phyloP scores from a whole-genome alignment of 2,113 vertebrate species.

The Callaeas wilsoni region DNA sequence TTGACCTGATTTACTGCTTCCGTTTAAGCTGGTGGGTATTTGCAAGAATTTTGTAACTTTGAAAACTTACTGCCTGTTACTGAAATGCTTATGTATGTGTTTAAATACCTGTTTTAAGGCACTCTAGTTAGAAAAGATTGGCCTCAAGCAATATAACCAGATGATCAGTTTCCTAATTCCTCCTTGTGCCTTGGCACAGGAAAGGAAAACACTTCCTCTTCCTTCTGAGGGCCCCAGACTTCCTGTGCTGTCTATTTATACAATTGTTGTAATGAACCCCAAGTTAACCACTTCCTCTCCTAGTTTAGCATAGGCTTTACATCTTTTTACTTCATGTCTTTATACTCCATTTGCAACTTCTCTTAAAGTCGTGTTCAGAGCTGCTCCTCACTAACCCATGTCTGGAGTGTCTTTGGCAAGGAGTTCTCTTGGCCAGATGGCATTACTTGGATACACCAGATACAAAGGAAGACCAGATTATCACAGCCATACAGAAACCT shows the following conservation, averaged over 20 bases:
- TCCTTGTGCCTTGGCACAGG: constrained; percentile 41
- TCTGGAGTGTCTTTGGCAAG: neutral
- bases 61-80: neutral
- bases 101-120: neutral
- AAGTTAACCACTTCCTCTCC: constrained; percentile 45
- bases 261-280: constrained; percentile 25
- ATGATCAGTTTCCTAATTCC: constrained; percentile 58
- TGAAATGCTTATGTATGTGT: neutral
- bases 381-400: neutral
- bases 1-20: neutral
- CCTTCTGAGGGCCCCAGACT: constrained; percentile 48
- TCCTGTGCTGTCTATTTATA: constrained; percentile 67
- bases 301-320: neutral
- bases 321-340: neutral
- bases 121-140: neutral
- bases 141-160: constrained; percentile 15
- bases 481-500: neutral
- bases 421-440: neutral
- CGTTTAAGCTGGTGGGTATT: neutral
- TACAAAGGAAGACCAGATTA: neutral
- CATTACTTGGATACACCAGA: neutral
- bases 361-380: neutral
- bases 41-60: neutral
- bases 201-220: constrained; percentile 58
- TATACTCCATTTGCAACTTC: neutral